Percentiles rank a stretch among this genome's conserved stretches.
These are phyloP conservation scores for Nymphalis c-album DNA, from an alignment of 2,888 invertebrate genomes.

Conservation along the genomic window DNA sequence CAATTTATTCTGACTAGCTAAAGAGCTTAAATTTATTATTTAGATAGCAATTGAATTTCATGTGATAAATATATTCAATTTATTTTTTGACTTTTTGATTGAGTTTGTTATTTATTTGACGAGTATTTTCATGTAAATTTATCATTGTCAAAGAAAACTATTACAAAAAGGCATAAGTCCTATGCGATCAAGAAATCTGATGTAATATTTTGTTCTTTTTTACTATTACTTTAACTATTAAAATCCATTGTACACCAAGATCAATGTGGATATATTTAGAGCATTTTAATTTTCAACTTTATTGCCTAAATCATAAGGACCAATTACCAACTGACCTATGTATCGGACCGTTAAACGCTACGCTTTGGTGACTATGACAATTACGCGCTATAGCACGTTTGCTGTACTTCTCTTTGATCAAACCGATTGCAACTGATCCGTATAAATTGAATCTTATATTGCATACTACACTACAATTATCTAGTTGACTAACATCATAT, in stretches of 20 bases:
- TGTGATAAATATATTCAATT: background rate
- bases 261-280: too few relatives aligned
- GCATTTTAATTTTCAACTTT: background rate
- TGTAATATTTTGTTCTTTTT: too few relatives aligned
- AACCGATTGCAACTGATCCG: constrained; percentile 33
- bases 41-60: background rate
- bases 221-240: background rate
- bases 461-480: constrained; percentile 23
- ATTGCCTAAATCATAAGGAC: background rate
- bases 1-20: background rate
- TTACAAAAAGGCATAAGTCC: background rate
- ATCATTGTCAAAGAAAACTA: too few relatives aligned
- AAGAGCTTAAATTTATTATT: background rate
- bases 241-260: too few relatives aligned
- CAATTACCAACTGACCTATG: background rate
- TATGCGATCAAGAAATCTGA: background rate
- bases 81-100: background rate
- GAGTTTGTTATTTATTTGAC: background rate
- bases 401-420: constrained; percentile 34
- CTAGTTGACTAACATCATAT: constrained; percentile 21
- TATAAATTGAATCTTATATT: constrained; percentile 37
- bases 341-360: constrained; percentile 16
- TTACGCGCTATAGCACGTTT: constrained; percentile 29
- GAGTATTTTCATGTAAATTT: too few relatives aligned
- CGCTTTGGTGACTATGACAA: constrained; percentile 26